Conservation (phyloP, 2,888 invertebrate species). For the Malthinus seriepunctatus region DNA sequence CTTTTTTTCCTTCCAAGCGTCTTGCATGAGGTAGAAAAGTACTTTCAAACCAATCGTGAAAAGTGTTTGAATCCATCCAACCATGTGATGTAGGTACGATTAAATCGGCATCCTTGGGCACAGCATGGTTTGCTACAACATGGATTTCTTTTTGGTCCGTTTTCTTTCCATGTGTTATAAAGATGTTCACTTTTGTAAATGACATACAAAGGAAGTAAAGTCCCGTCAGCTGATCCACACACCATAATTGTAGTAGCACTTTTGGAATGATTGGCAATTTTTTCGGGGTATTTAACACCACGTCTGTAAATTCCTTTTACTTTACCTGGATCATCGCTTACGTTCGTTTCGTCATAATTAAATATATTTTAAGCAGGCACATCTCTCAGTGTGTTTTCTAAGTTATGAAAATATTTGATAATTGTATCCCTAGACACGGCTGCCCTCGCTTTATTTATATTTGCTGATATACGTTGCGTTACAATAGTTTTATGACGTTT, state of each 20-base stretch:
- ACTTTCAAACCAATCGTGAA: background rate
- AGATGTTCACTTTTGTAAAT: slow-evolving; percentile 47
- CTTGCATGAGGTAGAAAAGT: background rate
- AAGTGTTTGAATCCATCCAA: background rate
- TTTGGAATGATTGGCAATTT: background rate
- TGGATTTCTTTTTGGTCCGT: slow-evolving; percentile 38
- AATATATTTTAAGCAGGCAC: slow-evolving; percentile 8
- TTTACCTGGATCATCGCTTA: slow-evolving; percentile 41
- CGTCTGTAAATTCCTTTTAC: slow-evolving; percentile 25
- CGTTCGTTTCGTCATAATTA: slow-evolving; percentile 33
- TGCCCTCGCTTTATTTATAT: slow-evolving; percentile 3
- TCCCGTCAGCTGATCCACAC: slow-evolving; percentile 45
- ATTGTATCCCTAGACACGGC: background rate
- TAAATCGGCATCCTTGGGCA: background rate
- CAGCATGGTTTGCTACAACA: slow-evolving; percentile 13
- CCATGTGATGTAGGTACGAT: background rate
- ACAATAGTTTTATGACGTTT: slow-evolving; percentile 6
- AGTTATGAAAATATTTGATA: background rate
- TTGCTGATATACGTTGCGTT: slow-evolving; percentile 5
- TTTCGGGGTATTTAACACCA: slow-evolving; percentile 31
- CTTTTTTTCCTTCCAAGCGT: background rate
- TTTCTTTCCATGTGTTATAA: slow-evolving; percentile 29
- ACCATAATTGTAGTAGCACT: slow-evolving; percentile 47
- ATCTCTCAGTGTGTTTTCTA: background rate
- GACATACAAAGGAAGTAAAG: slow-evolving; percentile 48